phyloP scores from a whole-genome alignment of 2,113 vertebrate species.

The Alethe castanea region DNA sequence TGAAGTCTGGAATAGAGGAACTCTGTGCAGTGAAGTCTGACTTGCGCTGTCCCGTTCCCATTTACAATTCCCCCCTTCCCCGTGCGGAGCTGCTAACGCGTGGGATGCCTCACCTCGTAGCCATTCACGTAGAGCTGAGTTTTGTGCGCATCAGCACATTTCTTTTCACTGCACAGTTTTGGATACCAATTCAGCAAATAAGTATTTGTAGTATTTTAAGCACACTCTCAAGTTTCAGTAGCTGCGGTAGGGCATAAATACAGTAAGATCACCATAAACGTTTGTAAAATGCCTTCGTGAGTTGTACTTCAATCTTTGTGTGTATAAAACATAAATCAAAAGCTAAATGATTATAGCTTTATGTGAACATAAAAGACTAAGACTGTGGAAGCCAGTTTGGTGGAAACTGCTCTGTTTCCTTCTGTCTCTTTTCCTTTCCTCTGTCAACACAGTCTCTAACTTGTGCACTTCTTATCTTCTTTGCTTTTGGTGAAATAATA shows the following conservation, averaged over 20 bases:
- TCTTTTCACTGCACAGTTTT: not conserved
- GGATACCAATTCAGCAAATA: not conserved
- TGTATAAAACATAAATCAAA: not conserved
- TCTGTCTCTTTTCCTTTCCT: not conserved
- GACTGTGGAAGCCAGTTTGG: not conserved
- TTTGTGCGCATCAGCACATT: not conserved
- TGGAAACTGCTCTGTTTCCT: not conserved
- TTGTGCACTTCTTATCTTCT: not conserved
- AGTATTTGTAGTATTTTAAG: not conserved
- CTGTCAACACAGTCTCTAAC: not conserved
- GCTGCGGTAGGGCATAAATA: not conserved
- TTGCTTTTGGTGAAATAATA: not conserved
- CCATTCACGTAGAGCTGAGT: not conserved
- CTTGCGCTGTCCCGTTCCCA: not conserved
- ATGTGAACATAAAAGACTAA: not conserved
- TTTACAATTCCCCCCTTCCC: accelerated
- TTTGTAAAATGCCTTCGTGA: not conserved
- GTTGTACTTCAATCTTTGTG: not conserved
- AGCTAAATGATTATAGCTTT: not conserved
- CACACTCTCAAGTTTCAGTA: not conserved
- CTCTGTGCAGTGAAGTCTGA: accelerated
- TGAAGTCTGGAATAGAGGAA: not conserved
- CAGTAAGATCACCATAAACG: not conserved
- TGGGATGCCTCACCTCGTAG: not conserved
- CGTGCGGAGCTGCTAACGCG: not conserved